Base-by-base conservation (phyloP, 37 sponge, comb jelly and placozoan genomes). In the Chondrilla cf. caribensis region DNA sequence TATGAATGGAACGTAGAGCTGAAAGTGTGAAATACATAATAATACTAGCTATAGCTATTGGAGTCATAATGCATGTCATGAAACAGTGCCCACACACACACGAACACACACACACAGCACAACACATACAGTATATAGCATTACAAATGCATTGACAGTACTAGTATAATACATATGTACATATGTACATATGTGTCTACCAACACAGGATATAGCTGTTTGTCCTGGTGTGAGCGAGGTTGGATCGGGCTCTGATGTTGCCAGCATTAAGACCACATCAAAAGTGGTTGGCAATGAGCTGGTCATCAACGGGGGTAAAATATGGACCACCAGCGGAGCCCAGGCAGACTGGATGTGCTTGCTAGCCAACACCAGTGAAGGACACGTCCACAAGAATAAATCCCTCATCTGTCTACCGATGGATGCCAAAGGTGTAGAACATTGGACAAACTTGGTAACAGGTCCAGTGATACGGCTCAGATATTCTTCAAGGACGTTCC, bases 261-360 rank as follows among this genome's bases (percentile, higher is more conserved):
- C 98, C 38, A 86, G 84, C 58, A 87, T 97, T 38, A 92, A 92
- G 82, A 97, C 98, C 17, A 88, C 84, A 0, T 95, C 98, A 29
- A 28, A 77, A 26, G 17, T 11, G 57, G 11, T 17, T 11, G 79
- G 88, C 32, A 87, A 90, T 81, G 95, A 97, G 24, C 87, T 93
- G 64, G 91, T 97, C 38, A 92, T 97, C 58, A 93, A 94, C 59
- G 98, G 98, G 24, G 81, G 95, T 25, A 97, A 97, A 81, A 97
- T 94, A 95, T 97, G 95, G 98, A 97, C 78, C 25, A 97, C 98
- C 8, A 90, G 54, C 33, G 95, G 95, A 18, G 43, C 79, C 7
- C 91, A 97, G 81, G 93, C 98, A 21, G 98, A 97, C 81, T 97
- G 98, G 98, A 97, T 97, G 86, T 97, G 95, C 78, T 77, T 94